These are phyloP conservation scores for Rhegmatorhina hoffmannsi DNA, from an alignment of 2,113 vertebrate genomes.

Conservation along the genomic window DNA sequence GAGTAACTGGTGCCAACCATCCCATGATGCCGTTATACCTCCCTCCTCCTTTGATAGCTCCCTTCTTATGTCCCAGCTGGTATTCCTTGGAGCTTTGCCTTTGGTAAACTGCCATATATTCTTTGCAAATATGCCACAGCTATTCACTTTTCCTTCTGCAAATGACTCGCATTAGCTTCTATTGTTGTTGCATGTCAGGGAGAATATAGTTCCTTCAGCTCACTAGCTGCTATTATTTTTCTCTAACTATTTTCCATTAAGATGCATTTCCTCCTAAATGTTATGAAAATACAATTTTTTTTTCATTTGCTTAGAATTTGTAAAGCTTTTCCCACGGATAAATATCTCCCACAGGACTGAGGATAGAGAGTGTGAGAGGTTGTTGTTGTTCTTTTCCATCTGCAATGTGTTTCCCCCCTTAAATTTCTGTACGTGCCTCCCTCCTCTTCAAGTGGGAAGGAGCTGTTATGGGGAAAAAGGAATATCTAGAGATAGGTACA, in stretches of 20 bases:
- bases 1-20: slow-evolving; percentile 53
- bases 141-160: slow-evolving; percentile 73
- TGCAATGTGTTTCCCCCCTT: background rate
- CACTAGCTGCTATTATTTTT: slow-evolving; percentile 62
- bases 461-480: background rate
- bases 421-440: background rate
- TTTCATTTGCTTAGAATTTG: background rate
- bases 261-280: slow-evolving; percentile 59
- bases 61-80: slow-evolving; percentile 75
- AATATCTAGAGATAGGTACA: background rate
- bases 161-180: slow-evolving; percentile 71
- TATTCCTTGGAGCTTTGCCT: slow-evolving; percentile 75
- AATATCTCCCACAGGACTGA: slow-evolving; percentile 26
- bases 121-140: slow-evolving; percentile 73
- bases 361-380: background rate
- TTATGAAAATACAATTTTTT: slow-evolving; percentile 40
- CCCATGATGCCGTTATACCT: slow-evolving; percentile 65
- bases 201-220: slow-evolving; percentile 64
- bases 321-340: slow-evolving; percentile 32
- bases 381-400: slow-evolving; percentile 29
- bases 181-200: slow-evolving; percentile 70
- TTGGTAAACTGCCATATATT: slow-evolving; percentile 74
- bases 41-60: slow-evolving; percentile 62
- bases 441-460: background rate
- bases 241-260: slow-evolving; percentile 54